Percentiles rank a stretch among this genome's conserved stretches.
phyloP scores from a whole-genome alignment of 2,888 invertebrate species.

The Shargacucullia verbasci region DNA sequence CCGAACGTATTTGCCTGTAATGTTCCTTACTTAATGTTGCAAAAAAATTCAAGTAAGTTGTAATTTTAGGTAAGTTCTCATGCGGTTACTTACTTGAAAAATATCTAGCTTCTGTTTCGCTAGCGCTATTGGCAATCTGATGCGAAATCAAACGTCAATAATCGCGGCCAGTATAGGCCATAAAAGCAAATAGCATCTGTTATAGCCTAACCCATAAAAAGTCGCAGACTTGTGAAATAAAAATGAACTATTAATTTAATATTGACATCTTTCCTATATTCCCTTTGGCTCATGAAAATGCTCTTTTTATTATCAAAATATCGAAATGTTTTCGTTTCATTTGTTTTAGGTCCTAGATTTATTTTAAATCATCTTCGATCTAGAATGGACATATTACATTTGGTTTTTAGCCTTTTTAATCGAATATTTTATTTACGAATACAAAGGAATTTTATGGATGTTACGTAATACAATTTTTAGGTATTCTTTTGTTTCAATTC shows the following conservation, averaged over 20 bases:
- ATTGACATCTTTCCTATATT: slow-evolving; percentile 34
- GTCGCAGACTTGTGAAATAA: slow-evolving; percentile 37
- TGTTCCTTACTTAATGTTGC: no score
- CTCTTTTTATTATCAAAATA: slow-evolving; percentile 18
- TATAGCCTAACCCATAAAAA: slow-evolving; percentile 44
- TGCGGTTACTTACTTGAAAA: no score
- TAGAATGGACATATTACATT: slow-evolving; percentile 10
- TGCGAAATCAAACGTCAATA: slow-evolving; percentile 34
- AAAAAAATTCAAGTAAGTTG: no score
- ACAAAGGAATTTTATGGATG: no score
- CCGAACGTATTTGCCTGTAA: no score
- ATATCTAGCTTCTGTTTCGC: no score
- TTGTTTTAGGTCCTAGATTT: slow-evolving; percentile 18
- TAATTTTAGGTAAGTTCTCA: no score
- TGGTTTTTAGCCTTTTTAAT: slow-evolving; percentile 6
- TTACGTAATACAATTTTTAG: no score
- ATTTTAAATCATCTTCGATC: slow-evolving; percentile 13
- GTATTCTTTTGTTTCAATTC: no score
- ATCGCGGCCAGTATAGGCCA: slow-evolving; percentile 20
- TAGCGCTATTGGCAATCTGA: no score
- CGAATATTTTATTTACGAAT: no score
- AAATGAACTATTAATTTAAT: slow-evolving; percentile 44
- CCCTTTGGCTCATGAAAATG: slow-evolving; percentile 26
- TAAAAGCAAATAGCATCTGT: slow-evolving; percentile 38
- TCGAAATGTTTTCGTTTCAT: slow-evolving; percentile 20